Conservation (phyloP, 2,888 invertebrate species). For the Polia nebulosa region DNA sequence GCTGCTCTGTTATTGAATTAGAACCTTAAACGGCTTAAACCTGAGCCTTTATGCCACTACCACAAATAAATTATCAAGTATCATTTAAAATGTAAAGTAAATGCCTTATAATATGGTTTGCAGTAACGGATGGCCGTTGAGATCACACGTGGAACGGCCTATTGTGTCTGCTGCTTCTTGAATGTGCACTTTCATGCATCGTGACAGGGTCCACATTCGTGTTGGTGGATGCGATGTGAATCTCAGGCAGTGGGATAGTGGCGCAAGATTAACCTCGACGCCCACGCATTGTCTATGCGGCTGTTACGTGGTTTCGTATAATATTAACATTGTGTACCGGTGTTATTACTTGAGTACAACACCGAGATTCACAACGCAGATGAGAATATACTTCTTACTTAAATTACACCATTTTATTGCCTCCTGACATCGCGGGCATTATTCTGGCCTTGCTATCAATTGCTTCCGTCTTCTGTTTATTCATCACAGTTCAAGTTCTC, state of each 20-base stretch:
- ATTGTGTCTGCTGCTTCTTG: conserved; percentile 64
- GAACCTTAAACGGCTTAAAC: background rate
- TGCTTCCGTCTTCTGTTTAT: conserved; percentile 8
- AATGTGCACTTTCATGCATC: conserved; percentile 46
- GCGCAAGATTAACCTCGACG: conserved; percentile 71
- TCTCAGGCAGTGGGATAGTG: conserved; percentile 65
- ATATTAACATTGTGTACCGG: conserved; percentile 25
- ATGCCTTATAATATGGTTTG: conserved; percentile 47
- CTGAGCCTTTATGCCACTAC: conserved; percentile 1
- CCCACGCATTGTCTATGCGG: conserved; percentile 69
- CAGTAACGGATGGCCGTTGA: conserved; percentile 58
- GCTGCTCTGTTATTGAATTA: background rate
- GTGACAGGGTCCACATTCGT: conserved; percentile 38
- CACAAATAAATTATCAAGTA: conserved; percentile 11
- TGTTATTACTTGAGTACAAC: conserved; percentile 25
- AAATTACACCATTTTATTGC: background rate
- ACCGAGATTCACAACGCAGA: conserved; percentile 19
- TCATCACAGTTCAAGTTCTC: background rate
- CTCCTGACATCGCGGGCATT: background rate
- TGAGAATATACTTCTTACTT: background rate
- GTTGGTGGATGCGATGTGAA: conserved; percentile 47
- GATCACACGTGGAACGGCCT: conserved; percentile 65
- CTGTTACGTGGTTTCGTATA: conserved; percentile 56
- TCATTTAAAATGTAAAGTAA: conserved; percentile 40
- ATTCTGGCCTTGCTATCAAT: conserved; percentile 2